phyloP scores from a whole-genome alignment of 2,113 vertebrate species.

The Zeus faber region DNA sequence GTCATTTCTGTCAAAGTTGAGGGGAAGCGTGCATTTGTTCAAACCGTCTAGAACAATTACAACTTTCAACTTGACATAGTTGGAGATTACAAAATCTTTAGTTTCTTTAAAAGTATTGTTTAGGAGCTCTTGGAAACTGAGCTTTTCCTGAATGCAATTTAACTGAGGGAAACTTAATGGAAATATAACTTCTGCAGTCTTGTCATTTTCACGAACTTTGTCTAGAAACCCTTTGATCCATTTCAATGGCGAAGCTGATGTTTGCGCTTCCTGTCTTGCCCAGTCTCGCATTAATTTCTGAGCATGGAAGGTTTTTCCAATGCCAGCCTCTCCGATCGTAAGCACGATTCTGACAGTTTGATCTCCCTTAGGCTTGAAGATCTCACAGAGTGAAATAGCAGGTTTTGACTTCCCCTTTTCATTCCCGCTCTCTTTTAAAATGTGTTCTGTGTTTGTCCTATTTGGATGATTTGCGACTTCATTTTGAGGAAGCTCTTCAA shows the following conservation, averaged over 20 bases:
- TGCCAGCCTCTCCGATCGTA: neutral
- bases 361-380: conserved; percentile 4
- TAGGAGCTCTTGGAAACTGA: conserved; percentile 27
- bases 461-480: conserved; percentile 19
- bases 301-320: conserved; percentile 33
- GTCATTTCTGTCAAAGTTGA: conserved; percentile 11
- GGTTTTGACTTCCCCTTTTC: neutral
- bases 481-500: neutral
- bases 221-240: too few species aligned
- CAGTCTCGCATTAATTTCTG: conserved; percentile 13
- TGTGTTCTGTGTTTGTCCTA: conserved; percentile 32
- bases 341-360: conserved; percentile 11
- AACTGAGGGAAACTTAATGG: neutral
- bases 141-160: neutral
- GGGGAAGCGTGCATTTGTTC: conserved; percentile 2
- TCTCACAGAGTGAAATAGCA: neutral
- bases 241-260: too few species aligned
- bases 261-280: neutral
- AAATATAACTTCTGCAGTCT: conserved; percentile 5
- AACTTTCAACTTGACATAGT: conserved; percentile 14
- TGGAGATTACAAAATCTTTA: conserved; percentile 12
- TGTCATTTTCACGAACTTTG: too few species aligned
- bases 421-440: conserved; percentile 1
- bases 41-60: conserved; percentile 34
- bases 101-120: conserved; percentile 9